phyloP scores from a whole-genome alignment of 2,113 vertebrate species.

The Fulica atra region DNA sequence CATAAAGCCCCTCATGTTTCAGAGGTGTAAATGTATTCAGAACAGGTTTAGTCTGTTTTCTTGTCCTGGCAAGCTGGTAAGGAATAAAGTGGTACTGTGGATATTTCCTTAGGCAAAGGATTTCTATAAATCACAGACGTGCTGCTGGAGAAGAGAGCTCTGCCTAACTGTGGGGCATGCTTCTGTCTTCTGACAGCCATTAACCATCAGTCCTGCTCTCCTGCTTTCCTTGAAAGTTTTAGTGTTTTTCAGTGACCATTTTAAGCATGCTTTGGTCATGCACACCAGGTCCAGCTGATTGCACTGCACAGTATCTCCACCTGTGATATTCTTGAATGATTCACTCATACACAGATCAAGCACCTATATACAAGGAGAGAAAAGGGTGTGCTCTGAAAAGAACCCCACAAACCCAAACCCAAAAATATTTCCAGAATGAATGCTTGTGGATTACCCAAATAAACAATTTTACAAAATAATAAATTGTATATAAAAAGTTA shows the following conservation, averaged over 20 bases:
- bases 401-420: no score
- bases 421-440: background rate
- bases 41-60: background rate
- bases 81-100: background rate
- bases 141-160: background rate
- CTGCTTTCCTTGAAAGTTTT: background rate
- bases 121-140: background rate
- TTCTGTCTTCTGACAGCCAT: background rate
- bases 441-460: background rate
- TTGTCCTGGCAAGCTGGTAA: background rate
- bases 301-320: background rate
- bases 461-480: no score
- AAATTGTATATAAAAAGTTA: background rate
- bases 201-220: background rate
- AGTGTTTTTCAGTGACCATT: background rate
- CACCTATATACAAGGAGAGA: no score
- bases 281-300: background rate
- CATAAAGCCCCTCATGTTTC: fast-evolving
- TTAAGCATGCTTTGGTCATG: background rate
- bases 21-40: background rate
- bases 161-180: background rate
- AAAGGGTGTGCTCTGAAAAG: background rate
- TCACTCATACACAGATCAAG: background rate
- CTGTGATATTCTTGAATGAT: background rate
- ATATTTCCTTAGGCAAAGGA: background rate